phyloP scores from a whole-genome alignment of 2,888 invertebrate genomes.

The Biston betularia region DNA sequence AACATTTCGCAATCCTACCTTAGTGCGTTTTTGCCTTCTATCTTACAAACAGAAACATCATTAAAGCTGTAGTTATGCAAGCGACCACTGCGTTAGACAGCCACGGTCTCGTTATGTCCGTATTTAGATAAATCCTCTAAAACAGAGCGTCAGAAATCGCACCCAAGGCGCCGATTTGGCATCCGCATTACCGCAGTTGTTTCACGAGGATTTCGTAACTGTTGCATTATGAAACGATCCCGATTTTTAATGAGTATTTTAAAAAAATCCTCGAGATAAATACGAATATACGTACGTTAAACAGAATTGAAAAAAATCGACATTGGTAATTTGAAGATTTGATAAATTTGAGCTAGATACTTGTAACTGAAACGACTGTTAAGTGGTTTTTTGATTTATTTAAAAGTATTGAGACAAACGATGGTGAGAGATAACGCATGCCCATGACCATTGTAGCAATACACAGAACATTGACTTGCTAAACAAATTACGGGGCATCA shows the following conservation, averaged over 20 bases:
- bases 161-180: constrained; percentile 37
- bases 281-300: too few species aligned
- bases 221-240: constrained; percentile 26
- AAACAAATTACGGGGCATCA: too few species aligned
- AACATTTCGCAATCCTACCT: neutral
- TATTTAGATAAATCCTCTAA: constrained; percentile 16
- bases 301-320: too few species aligned
- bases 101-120: constrained; percentile 21
- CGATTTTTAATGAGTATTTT: constrained; percentile 3
- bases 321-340: too few species aligned
- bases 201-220: constrained; percentile 29
- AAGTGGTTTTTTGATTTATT: too few species aligned
- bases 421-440: too few species aligned
- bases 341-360: too few species aligned
- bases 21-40: neutral
- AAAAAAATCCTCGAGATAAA: neutral
- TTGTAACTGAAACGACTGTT: too few species aligned
- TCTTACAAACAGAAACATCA: constrained; percentile 4
- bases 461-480: too few species aligned
- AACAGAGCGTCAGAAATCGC: constrained; percentile 33
- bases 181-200: constrained; percentile 25
- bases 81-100: constrained; percentile 48
- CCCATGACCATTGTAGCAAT: too few species aligned
- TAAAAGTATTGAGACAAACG: too few species aligned
- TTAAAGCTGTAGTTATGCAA: constrained; percentile 50